A percentile compares a stretch with the other conserved stretches of the same genome.
These are phyloP conservation scores for Saccopteryx bilineata DNA, from an alignment of 2,113 vertebrate species.

Conservation along the genomic window DNA sequence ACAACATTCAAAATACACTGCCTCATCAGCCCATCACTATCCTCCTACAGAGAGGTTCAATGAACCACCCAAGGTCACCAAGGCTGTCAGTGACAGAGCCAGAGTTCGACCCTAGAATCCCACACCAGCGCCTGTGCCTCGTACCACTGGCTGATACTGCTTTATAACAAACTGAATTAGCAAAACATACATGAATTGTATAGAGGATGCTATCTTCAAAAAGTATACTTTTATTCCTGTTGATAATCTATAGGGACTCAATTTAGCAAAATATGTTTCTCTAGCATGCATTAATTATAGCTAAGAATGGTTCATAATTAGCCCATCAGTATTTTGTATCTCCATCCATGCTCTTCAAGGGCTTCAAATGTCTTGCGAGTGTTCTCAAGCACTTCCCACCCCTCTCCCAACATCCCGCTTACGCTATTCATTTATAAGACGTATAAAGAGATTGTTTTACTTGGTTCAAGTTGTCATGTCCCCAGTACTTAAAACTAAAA, in stretches of 20 bases:
- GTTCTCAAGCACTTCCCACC: slow-evolving; percentile 72
- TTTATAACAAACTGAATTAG: background rate
- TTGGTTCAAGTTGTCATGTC: slow-evolving; percentile 68
- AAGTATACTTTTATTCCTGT: slow-evolving; percentile 28
- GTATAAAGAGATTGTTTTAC: slow-evolving; percentile 66
- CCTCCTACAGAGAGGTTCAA: background rate
- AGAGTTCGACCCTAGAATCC: background rate
- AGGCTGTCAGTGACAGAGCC: background rate
- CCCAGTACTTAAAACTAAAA: slow-evolving; percentile 60
- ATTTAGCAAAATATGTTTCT: slow-evolving; percentile 49
- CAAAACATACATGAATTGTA: background rate
- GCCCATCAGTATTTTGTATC: slow-evolving; percentile 66
- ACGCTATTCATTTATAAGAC: slow-evolving; percentile 63
- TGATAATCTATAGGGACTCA: slow-evolving; percentile 51
- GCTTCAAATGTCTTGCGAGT: slow-evolving; percentile 51
- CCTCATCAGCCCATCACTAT: background rate
- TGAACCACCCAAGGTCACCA: background rate
- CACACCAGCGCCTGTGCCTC: background rate
- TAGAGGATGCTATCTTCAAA: background rate
- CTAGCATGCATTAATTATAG: slow-evolving; percentile 46
- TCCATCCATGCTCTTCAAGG: slow-evolving; percentile 67
- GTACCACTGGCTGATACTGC: background rate
- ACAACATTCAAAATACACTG: background rate
- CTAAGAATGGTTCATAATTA: slow-evolving; percentile 75
- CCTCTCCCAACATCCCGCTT: background rate